Evolutionary conservation across 2,797 vertebrate species (phyloP).

Genomic region (Numenius phaeopus): DNA sequence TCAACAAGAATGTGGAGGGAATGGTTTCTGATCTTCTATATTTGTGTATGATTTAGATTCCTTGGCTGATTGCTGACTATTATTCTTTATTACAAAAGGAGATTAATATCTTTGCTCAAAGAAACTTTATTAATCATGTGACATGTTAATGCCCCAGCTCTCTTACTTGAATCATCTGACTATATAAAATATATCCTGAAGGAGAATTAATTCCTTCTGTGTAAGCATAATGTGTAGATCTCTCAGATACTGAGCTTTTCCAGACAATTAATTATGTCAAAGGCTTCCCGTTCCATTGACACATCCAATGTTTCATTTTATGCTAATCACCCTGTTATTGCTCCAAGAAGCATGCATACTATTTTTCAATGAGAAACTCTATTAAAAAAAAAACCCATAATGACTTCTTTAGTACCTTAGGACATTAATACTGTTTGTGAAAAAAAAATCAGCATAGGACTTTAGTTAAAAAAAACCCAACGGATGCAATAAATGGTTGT

Average conservation of each 20-base stretch:
- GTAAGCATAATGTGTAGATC: not conserved
- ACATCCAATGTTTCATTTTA: not conserved
- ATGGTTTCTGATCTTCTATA: not conserved
- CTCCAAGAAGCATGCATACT: not conserved
- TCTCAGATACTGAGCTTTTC: constrained; percentile 7
- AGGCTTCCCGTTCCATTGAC: not conserved
- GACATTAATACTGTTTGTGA: not conserved
- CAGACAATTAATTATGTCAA: not conserved
- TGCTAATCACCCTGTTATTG: not conserved
- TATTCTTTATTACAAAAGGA: not conserved
- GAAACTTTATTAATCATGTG: not conserved
- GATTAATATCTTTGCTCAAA: not conserved
- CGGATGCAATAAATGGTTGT: not conserved
- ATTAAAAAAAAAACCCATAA: not conserved
- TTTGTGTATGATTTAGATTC: not conserved
- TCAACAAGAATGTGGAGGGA: not conserved
- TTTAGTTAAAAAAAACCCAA: not conserved
- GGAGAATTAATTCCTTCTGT: constrained; percentile 21
- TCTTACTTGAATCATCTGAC: not conserved
- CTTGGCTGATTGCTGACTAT: not conserved
- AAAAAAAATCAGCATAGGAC: not conserved
- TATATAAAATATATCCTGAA: not conserved
- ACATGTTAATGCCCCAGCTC: not conserved
- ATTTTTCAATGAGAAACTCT: not conserved
- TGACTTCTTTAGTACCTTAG: not conserved